Evolutionary conservation across 2,888 invertebrate species (phyloP).

Genomic region (Cephus pygmeus): DNA sequence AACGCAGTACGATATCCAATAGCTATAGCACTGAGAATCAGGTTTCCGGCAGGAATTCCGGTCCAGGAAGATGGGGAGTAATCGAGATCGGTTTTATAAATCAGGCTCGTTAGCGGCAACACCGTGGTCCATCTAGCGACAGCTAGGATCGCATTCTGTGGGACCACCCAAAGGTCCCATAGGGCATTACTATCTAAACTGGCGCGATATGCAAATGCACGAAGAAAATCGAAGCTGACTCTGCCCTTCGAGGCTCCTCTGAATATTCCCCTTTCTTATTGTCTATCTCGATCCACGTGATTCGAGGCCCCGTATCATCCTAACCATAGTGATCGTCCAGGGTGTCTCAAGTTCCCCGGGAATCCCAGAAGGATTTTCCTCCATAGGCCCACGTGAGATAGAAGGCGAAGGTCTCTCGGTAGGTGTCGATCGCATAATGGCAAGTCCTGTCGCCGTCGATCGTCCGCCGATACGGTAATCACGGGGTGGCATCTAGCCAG

Average conservation of each 20-base stretch:
- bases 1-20: not conserved
- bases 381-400: not conserved
- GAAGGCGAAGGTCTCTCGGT: slow-evolving; percentile 51
- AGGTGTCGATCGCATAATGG: slow-evolving; percentile 63
- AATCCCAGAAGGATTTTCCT: slow-evolving; percentile 33
- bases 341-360: not conserved
- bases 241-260: not conserved
- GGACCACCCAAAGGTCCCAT: slow-evolving; percentile 26
- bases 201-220: slow-evolving; percentile 2
- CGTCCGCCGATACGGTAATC: slow-evolving; percentile 60
- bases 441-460: slow-evolving; percentile 53
- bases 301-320: not conserved
- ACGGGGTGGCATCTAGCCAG: slow-evolving; percentile 58
- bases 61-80: not conserved
- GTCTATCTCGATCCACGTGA: not conserved
- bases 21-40: not conserved
- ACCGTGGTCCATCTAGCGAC: slow-evolving; percentile 27
- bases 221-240: not conserved
- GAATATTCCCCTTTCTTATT: not conserved
- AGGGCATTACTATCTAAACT: slow-evolving; percentile 25
- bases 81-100: slow-evolving; percentile 34
- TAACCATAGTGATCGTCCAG: not conserved
- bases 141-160: slow-evolving; percentile 11
- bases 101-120: slow-evolving; percentile 34
- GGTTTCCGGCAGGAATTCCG: not conserved